Evolutionary conservation across 2,888 invertebrate species (phyloP), one percentile per base, ranked within the genome.

Genomic region (Cephonodes hylas): DNA sequence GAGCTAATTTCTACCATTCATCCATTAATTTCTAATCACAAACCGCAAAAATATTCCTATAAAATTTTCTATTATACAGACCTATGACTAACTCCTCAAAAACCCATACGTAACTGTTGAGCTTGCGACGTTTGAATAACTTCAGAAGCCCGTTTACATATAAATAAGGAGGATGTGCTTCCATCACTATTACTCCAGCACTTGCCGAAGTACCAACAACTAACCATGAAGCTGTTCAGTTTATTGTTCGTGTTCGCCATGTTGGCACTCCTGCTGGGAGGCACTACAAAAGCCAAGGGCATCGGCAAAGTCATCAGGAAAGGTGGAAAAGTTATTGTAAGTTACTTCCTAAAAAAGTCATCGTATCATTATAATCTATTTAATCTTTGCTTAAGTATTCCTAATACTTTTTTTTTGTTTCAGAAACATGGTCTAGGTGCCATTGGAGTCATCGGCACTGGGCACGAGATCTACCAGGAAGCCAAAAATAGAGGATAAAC

Each of bases 311-410:
- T 45, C 0, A 61, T 65, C 34, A 42, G 31, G 10, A 46, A 59
- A n/a, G 61, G 61, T 3, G 59, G 59, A n/a, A 61, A 57, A 58
- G 1, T 60, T 0, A 18, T 63, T 42, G 61, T 63, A 46, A 34
- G 60, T 60, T n/a, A n/a, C n/a, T n/a, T n/a, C n/a, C n/a, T n/a
- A n/a, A n/a, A n/a, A n/a, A n/a, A n/a, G n/a, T n/a, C n/a, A n/a
- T n/a, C n/a, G n/a, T n/a, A n/a, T n/a, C n/a, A n/a, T n/a, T n/a
- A n/a, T n/a, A n/a, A n/a, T n/a, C n/a, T n/a, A n/a, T n/a, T n/a
- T n/a, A n/a, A n/a, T n/a, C n/a, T n/a, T n/a, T n/a, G n/a, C n/a
- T n/a, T n/a, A n/a, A n/a, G n/a, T n/a, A n/a, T n/a, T n/a, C n/a
- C n/a, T n/a, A n/a, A n/a, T n/a, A n/a, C n/a, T n/a, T n/a, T n/a